Base-by-base conservation (phyloP, 1,140 invertebrate species). In the Chrysomallon squamiferum region DNA sequence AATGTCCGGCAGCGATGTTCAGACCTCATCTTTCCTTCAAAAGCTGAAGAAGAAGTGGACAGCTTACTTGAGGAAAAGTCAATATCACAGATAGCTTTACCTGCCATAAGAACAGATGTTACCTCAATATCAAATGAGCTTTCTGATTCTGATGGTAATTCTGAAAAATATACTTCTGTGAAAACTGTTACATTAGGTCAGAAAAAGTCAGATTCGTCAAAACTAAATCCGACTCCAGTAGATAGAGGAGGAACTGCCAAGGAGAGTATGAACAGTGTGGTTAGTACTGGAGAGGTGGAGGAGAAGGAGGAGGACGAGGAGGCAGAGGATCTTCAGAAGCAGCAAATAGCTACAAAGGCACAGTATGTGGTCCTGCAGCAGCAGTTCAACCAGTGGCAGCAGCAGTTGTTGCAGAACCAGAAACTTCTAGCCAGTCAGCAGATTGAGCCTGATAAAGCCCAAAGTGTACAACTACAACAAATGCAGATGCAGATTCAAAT, bases 391-490 rank as follows among this genome's bases (percentile, higher is more conserved):
- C 50, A 70, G 47, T 81, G 80, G 80, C 74, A 81, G 45, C 52
- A 73, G 32, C 80, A 81, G 65, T 63, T 81, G 22, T 38, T 65
- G 56, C 63, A 74, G 38, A 81, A 81, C 62, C 72, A 80, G 63
- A 67, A 58, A 35, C 49, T 80, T 9, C 66, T 81, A 38, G 63
- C 75, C 11, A 57, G 59, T 6, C 65, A 70, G 25, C 35, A 41
- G 20, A 30, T 59, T 22, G 64, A 29, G 35, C 2, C 54, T 25
- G 68, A 50, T 41, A 52, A 52, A 1, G 60, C 20, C n/a, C 66
- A 72, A 33, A 45, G 47, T 0, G 65, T 71, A 29, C 68, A 72
- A 22, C 68, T 75, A 29, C 72, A 77, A 30, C 72, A 76, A 58
- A 52, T 77, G 33, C 69, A 75, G 59, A 27, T 61, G 11, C 77